Base-by-base conservation (phyloP, 2,797 vertebrate genomes). In the Petrocephalus schoutedeni region DNA sequence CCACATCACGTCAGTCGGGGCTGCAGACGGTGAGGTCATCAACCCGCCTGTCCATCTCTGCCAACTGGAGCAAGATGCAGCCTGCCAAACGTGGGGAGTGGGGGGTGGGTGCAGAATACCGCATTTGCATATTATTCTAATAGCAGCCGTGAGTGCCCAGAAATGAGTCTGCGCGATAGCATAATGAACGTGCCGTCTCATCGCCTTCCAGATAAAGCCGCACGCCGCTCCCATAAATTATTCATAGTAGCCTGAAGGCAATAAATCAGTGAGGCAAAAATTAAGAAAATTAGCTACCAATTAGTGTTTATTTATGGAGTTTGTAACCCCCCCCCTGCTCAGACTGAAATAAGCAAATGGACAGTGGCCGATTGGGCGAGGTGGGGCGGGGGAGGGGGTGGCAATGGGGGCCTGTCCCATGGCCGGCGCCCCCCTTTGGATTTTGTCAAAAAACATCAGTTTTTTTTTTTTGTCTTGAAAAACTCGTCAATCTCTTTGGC, bases 271-370 rank as follows among this genome's bases (percentile, higher is more conserved):
- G 95, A 95, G 96, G 96, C 96, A 96, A 96, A 95, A 97, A 96
- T 95, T 95, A 97, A 96, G 96, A 95, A 96, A 97, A 98, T 98
- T 97, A 97, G 95, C 96, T 95, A 94, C 95, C 95, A 97, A 97
- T 98, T 98, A 98, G 96, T 97, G 96, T 96, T 97, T 98, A 96
- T 97, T 97, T 97, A 96, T 96, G 96, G 94, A 92, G 91, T 93
- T 94, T 61, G 59, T 80, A 67, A 59, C 80, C n/a, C n/a, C 21
- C n/a, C 21, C 86, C 32, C 4, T n/a, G 54, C 41, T 49, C 86
- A 87, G 28, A 85, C 59, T 67, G 61, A 32, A 67, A 67, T 67
- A 67, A 67, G 6, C 8, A 88, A 67, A 61, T 2, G 21, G 21
- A 87, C 71, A 74, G 84, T 51, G 77, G 59, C 2, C 36, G 36